Percentiles rank a stretch among this genome's conserved stretches.
Evolutionary conservation across 1,140 invertebrate genomes (phyloP).

Genomic region (Phthorimaea operculella): DNA sequence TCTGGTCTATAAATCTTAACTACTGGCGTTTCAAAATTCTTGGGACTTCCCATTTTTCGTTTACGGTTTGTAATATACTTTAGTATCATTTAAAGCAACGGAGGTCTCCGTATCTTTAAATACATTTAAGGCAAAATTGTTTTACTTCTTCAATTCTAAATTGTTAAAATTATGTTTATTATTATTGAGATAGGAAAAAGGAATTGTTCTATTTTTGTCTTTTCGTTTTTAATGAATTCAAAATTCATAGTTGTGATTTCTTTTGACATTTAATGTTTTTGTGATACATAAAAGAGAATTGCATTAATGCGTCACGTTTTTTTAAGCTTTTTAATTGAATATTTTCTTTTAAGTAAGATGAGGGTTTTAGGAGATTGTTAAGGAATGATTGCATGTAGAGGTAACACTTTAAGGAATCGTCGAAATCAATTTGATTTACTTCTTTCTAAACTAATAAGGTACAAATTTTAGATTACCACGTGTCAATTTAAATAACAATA

Average conservation of each 20-base stretch:
- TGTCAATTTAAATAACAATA: constrained; percentile 1
- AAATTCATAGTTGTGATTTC: constrained; percentile 68
- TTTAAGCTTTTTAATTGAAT: constrained; percentile 39
- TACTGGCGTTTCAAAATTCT: too few relatives aligned
- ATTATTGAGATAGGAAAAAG: constrained; percentile 31
- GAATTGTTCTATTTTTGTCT: constrained; percentile 55
- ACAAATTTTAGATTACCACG: constrained; percentile 48
- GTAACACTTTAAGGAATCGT: constrained; percentile 27
- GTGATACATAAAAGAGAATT: constrained; percentile 61
- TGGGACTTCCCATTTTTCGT: too few relatives aligned
- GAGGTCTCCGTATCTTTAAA: neutral
- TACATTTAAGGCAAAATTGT: constrained; percentile 50
- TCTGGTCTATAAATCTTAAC: too few relatives aligned
- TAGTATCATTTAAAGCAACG: too few relatives aligned
- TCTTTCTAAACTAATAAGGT: constrained; percentile 40
- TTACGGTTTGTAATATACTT: too few relatives aligned
- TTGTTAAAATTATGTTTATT: constrained; percentile 60
- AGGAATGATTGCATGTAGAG: constrained; percentile 23
- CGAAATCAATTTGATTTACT: constrained; percentile 33
- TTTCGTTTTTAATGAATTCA: constrained; percentile 62
- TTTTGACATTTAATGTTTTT: constrained; percentile 68
- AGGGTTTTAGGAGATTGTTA: constrained; percentile 23
- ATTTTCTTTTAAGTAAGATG: constrained; percentile 35
- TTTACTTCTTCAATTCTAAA: constrained; percentile 51
- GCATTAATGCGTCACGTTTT: constrained; percentile 62